Conservation (phyloP, 2,888 invertebrate species). For the Pilophorus perplexus region DNA sequence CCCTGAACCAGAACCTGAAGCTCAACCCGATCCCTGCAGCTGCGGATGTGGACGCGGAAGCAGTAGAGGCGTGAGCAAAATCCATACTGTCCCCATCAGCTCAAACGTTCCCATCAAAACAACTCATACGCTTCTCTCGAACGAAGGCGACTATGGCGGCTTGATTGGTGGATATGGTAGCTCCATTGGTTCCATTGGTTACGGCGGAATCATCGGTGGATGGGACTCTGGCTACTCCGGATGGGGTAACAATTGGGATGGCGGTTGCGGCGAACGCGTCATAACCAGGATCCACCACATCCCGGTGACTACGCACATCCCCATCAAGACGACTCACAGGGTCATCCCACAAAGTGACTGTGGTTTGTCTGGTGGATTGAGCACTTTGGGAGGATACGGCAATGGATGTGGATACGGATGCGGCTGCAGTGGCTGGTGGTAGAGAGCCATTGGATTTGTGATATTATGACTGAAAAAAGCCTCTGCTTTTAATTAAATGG, state of each 20-base stretch:
- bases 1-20: neutral
- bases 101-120: too few species aligned
- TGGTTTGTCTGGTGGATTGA: neutral
- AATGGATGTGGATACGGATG: neutral
- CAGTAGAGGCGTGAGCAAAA: too few species aligned
- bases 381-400: conserved; percentile 1
- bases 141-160: too few species aligned
- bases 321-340: conserved; percentile 8
- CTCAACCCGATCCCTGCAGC: neutral
- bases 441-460: neutral
- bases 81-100: too few species aligned
- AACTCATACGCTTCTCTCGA: too few species aligned
- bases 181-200: too few species aligned
- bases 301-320: conserved; percentile 1
- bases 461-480: neutral
- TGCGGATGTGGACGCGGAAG: too few species aligned
- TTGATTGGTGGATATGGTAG: too few species aligned
- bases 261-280: neutral
- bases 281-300: neutral
- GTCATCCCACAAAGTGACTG: neutral
- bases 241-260: too few species aligned
- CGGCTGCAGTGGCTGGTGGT: neutral
- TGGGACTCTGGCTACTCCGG: too few species aligned
- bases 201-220: too few species aligned
- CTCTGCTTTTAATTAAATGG: neutral